Evolutionary conservation across 53 echinoderm and acorn worm genomes (phyloP), one percentile per base, ranked within the genome.

Genomic region (Hippasteria phrygiana): DNA sequence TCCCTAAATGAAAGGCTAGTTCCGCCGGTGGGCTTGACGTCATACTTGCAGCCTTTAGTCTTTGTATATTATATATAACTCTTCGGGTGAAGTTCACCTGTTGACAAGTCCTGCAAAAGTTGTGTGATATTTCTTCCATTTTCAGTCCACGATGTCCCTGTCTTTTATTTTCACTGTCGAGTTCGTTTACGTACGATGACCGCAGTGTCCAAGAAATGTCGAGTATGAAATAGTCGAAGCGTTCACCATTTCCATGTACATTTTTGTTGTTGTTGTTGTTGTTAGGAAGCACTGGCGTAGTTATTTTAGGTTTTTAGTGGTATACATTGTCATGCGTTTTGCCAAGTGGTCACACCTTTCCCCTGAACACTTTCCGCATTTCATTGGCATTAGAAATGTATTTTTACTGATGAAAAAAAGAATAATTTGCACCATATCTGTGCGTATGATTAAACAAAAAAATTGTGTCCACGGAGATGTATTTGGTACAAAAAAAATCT

Each of bases 391-490:
- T 50, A 76, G 34, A 36, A 29, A 31, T n/a, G 53, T 36, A 47
- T 29, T 48, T 76, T 76, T 50, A 76, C 78, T 9, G 55, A 78
- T 55, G n/a, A 53, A 33, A 36, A 77, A 34, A 62, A 62, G 24
- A 63, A 9, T 62, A 17, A 17, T 3, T 59, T 62, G 80, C 62
- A 62, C 80, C 42, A 20, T 62, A 22, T 41, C 72, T 72, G 40
- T 72, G 72, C 35, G 40, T 41, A 42, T 22, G 37, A 41, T 71
- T 37, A 35, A 41, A 36, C 20, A 45, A 36, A 78, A 24, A 34
- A 78, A 56, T 78, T 78, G 77, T 78, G 78, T 78, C 59, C 78
- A 41, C 39, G 18, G 33, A 51, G 24, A 78, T 78, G 53, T 53
- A 78, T 55, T 39, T 78, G 38, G 22, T 36, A 59, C 34, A 62